Conservation (phyloP, 2,888 invertebrate genomes). For the Hecatera dysodea region DNA sequence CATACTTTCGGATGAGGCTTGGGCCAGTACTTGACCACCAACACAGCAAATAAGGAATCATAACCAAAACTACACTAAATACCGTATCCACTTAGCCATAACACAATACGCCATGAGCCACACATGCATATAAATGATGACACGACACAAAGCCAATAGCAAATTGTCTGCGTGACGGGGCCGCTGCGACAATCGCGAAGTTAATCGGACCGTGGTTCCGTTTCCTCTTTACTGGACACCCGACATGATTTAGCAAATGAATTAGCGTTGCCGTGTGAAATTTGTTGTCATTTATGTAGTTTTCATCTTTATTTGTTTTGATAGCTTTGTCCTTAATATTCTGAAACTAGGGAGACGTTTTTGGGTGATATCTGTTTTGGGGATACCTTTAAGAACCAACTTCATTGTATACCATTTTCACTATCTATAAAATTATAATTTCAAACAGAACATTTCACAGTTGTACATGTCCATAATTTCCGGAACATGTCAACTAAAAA, state of each 20-base stretch:
- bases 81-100: conserved; percentile 49
- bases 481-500: too few species aligned
- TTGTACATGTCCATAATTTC: not conserved
- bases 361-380: not conserved
- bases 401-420: not conserved
- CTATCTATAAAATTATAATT: not conserved
- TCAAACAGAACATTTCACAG: too few species aligned
- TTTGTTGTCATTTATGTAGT: conserved; percentile 4
- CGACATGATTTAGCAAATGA: conserved; percentile 63
- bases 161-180: conserved; percentile 68
- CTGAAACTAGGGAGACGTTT: not conserved
- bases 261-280: conserved; percentile 73
- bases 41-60: conserved; percentile 24
- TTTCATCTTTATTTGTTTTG: conserved; percentile 13
- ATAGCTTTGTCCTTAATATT: not conserved
- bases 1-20: not conserved
- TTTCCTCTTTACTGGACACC: conserved; percentile 75
- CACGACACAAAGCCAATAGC: conserved; percentile 70
- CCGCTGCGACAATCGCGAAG: conserved; percentile 78
- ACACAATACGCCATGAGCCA: conserved; percentile 36
- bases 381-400: not conserved
- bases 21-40: not conserved
- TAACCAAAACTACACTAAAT: conserved; percentile 30
- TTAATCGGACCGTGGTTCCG: conserved; percentile 84
- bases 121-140: conserved; percentile 53